phyloP scores from a whole-genome alignment of 1,140 invertebrate species.

The Lordiphosa stackelbergi region DNA sequence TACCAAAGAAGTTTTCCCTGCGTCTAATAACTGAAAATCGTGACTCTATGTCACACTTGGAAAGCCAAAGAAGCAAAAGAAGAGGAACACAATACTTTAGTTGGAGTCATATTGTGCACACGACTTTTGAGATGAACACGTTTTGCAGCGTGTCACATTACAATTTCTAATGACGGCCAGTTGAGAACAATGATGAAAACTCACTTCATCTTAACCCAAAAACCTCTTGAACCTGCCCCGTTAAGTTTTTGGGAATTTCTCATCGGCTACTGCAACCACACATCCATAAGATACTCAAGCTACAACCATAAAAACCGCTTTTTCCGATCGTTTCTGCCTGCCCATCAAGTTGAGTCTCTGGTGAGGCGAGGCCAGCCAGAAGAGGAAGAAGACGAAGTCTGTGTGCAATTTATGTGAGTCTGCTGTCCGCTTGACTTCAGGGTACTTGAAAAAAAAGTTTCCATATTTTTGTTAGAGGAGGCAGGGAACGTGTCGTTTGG shows the following conservation, averaged over 20 bases:
- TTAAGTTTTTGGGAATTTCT: constrained; percentile 26
- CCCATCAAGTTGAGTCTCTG: constrained; percentile 27
- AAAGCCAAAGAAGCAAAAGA: constrained; percentile 27
- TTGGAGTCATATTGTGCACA: constrained; percentile 30
- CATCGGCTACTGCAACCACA: constrained; percentile 39
- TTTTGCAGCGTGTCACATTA: constrained; percentile 60
- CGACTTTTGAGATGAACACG: constrained; percentile 67
- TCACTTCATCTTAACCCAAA: constrained; percentile 39
- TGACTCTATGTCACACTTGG: constrained; percentile 73
- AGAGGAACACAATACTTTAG: constrained; percentile 45
- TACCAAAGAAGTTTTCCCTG: constrained; percentile 42
- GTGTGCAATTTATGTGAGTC: constrained; percentile 45
- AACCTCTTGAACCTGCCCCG: constrained; percentile 43
- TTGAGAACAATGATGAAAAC: constrained; percentile 1
- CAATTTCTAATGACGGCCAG: constrained; percentile 48
- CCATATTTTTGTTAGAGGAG: constrained; percentile 10
- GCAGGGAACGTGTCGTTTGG: too few species aligned
- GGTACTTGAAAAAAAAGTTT: constrained; percentile 19
- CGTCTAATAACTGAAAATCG: constrained; percentile 73
- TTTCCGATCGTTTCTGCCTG: constrained; percentile 10
- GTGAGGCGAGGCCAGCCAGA: constrained; percentile 7
- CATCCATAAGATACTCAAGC: constrained; percentile 24
- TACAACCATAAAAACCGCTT: constrained; percentile 7
- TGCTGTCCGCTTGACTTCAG: constrained; percentile 17
- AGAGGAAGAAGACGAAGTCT: constrained; percentile 11